A percentile compares a stretch with the other conserved stretches of the same genome.
These are phyloP conservation scores for Thumatha senex DNA, from an alignment of 2,888 invertebrate species.

Conservation along the genomic window DNA sequence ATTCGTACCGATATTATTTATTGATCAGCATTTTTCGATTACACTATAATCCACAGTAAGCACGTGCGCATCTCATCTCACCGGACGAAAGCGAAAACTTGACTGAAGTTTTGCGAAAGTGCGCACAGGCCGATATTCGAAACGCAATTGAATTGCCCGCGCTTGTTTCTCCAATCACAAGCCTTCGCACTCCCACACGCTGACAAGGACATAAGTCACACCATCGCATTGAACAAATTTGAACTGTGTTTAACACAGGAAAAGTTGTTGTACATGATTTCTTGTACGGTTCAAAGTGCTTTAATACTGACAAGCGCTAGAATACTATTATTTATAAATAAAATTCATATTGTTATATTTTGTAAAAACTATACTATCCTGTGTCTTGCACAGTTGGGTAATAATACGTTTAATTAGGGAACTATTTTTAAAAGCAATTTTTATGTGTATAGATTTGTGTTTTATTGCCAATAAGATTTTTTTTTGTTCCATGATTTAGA, in stretches of 20 bases:
- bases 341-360: too few species aligned
- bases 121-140: slow-evolving; percentile 63
- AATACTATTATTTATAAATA: background rate
- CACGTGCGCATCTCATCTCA: slow-evolving; percentile 61
- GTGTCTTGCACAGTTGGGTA: too few species aligned
- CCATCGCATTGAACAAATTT: slow-evolving; percentile 44
- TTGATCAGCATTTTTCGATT: slow-evolving; percentile 21
- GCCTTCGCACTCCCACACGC: slow-evolving; percentile 53
- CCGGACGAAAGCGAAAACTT: slow-evolving; percentile 73
- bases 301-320: slow-evolving; percentile 34
- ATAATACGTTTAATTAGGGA: too few species aligned
- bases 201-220: slow-evolving; percentile 64
- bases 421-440: too few species aligned
- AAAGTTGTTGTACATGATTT: slow-evolving; percentile 28
- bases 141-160: slow-evolving; percentile 75
- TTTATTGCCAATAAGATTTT: too few species aligned
- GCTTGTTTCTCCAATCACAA: slow-evolving; percentile 59
- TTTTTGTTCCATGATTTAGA: too few species aligned
- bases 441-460: too few species aligned
- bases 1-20: slow-evolving; percentile 32
- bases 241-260: slow-evolving; percentile 29
- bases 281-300: slow-evolving; percentile 40
- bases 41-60: slow-evolving; percentile 34
- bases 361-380: too few species aligned
- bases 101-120: slow-evolving; percentile 70